Percentiles rank a stretch among this genome's conserved stretches.
Conservation (phyloP, 2,113 vertebrate genomes). For the Lamprotornis superbus region DNA sequence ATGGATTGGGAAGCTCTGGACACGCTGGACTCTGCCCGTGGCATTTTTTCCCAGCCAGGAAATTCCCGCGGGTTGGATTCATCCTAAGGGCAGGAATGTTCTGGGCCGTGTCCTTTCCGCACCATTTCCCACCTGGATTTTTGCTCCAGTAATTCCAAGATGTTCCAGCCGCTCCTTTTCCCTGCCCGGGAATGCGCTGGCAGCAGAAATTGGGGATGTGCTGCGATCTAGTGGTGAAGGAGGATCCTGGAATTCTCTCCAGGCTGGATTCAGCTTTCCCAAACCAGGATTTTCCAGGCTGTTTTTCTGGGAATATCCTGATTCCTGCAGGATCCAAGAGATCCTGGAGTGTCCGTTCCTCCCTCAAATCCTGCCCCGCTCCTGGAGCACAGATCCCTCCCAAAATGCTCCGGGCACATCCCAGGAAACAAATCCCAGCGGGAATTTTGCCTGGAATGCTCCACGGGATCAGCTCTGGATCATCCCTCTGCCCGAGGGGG, state of each 20-base stretch:
- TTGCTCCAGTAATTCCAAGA: neutral
- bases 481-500: neutral
- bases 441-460: neutral
- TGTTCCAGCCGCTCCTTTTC: neutral
- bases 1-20: neutral
- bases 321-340: neutral
- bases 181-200: rapidly evolving
- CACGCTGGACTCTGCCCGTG: rapidly evolving
- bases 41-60: neutral
- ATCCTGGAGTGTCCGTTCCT: neutral
- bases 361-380: neutral
- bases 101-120: neutral
- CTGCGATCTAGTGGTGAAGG: slow-evolving; percentile 62
- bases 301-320: neutral
- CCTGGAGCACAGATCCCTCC: neutral
- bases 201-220: neutral
- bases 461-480: neutral
- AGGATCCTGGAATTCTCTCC: neutral
- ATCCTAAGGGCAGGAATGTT: neutral
- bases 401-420: rapidly evolving
- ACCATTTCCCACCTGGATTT: neutral
- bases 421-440: neutral
- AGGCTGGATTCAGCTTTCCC: neutral
- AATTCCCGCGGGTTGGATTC: neutral
- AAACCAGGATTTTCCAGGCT: neutral